phyloP scores from a whole-genome alignment of 2,797 vertebrate genomes.

The Siniperca obscura region DNA sequence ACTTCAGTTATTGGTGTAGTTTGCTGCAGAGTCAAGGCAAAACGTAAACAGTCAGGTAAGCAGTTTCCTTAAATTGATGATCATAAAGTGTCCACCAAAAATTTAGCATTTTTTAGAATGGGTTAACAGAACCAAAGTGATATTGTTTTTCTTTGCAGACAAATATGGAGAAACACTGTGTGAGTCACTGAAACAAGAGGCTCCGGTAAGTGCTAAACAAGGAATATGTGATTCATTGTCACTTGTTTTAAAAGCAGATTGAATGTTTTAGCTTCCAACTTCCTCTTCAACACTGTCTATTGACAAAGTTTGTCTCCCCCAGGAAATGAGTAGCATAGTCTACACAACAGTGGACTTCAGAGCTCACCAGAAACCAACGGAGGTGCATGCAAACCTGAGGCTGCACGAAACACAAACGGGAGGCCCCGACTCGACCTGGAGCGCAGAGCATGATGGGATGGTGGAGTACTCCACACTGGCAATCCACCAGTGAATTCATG shows the following conservation, averaged over 20 bases:
- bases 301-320: conserved; percentile 38
- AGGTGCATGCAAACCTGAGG: conserved; percentile 76
- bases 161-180: conserved; percentile 58
- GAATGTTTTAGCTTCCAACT: conserved; percentile 35
- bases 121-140: conserved; percentile 1
- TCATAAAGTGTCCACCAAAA: not conserved
- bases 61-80: conserved; percentile 18
- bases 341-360: conserved; percentile 83
- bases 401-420: conserved; percentile 23
- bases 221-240: conserved; percentile 75
- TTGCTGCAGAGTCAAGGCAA: conserved; percentile 67
- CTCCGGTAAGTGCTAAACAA: conserved; percentile 69
- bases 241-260: conserved; percentile 44
- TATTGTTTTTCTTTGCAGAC: conserved; percentile 62
- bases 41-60: conserved; percentile 54
- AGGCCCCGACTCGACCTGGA: not conserved
- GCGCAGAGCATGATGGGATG: conserved; percentile 50
- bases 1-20: conserved; percentile 51
- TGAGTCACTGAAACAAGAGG: conserved; percentile 68
- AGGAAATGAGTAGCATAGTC: conserved; percentile 72
- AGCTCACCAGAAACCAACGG: conserved; percentile 50
- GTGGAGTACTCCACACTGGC: conserved; percentile 83
- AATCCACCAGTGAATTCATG: conserved; percentile 44
- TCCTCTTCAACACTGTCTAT: conserved; percentile 36
- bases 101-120: not conserved